These are phyloP conservation scores for Hydrozoanthus gracilis DNA, from an alignment of 92 coral and sea anemone genomes.

Conservation along the genomic window DNA sequence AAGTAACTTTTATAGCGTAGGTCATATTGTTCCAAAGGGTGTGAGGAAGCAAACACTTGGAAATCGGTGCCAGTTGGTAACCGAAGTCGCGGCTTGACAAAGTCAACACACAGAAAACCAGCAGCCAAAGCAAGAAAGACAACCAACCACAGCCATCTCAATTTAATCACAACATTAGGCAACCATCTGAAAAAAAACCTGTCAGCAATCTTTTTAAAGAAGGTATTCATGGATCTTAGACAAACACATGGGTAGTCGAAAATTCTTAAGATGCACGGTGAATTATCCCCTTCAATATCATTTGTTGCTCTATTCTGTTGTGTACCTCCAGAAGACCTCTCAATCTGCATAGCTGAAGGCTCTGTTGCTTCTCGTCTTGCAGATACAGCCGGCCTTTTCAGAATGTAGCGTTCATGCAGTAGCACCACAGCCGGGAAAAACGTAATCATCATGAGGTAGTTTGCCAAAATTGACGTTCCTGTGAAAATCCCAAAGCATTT, in stretches of 20 bases:
- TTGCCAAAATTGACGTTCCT: conserved; percentile 84
- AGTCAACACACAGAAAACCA: conserved; percentile 82
- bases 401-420: conserved; percentile 80
- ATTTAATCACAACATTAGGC: conserved; percentile 75
- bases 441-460: conserved; percentile 89
- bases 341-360: conserved; percentile 9
- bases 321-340: not conserved
- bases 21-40: conserved; percentile 80
- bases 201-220: conserved; percentile 50
- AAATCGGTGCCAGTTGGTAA: conserved; percentile 79
- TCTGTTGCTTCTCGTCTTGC: conserved; percentile 25
- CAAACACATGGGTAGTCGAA: conserved; percentile 82
- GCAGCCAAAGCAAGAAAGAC: conserved; percentile 69
- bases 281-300: not conserved
- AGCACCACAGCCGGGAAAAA: conserved; percentile 90
- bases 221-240: conserved; percentile 48
- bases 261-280: conserved; percentile 48
- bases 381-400: conserved; percentile 53
- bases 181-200: conserved; percentile 73
- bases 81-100: conserved; percentile 75
- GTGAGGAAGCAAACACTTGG: conserved; percentile 84
- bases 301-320: not conserved
- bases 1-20: conserved; percentile 75
- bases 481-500: conserved; percentile 92
- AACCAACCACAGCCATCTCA: conserved; percentile 70